phyloP scores from a whole-genome alignment of 2,797 vertebrate genomes.

The Dryobates pubescens region DNA sequence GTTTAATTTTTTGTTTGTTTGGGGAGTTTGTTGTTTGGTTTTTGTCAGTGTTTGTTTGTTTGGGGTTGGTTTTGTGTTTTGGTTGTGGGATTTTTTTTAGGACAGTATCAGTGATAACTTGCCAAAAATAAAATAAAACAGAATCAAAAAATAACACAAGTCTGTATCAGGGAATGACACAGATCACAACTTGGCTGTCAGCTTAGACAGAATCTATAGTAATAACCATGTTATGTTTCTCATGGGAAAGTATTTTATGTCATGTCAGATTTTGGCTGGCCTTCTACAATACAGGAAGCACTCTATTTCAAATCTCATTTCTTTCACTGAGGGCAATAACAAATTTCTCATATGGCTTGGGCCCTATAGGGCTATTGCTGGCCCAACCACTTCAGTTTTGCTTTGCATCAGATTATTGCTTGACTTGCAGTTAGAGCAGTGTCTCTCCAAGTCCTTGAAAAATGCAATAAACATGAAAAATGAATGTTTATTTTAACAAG shows the following conservation, averaged over 20 bases:
- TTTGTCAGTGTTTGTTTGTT: too few species aligned
- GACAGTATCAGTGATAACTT: not conserved
- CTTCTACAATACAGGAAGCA: not conserved
- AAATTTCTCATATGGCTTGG: not conserved
- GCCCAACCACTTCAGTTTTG: not conserved
- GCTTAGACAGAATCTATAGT: not conserved
- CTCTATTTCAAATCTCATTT: not conserved
- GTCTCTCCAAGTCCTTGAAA: not conserved
- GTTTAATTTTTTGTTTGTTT: not conserved
- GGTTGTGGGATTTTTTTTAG: not conserved
- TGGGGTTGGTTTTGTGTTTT: too few species aligned
- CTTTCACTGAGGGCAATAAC: not conserved
- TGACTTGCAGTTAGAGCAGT: not conserved
- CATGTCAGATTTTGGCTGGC: not conserved
- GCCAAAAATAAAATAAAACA: not conserved
- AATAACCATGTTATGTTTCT: not conserved
- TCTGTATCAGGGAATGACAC: not conserved
- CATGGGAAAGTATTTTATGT: not conserved
- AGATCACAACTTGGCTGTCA: not conserved
- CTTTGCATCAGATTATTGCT: not conserved
- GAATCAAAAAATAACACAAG: not conserved
- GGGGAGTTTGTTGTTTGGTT: too few species aligned
- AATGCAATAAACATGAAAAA: not conserved
- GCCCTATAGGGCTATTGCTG: not conserved
- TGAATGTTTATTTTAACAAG: not conserved